Base-by-base conservation (phyloP, 1,140 invertebrate species). In the Mizuhopecten yessoensis region DNA sequence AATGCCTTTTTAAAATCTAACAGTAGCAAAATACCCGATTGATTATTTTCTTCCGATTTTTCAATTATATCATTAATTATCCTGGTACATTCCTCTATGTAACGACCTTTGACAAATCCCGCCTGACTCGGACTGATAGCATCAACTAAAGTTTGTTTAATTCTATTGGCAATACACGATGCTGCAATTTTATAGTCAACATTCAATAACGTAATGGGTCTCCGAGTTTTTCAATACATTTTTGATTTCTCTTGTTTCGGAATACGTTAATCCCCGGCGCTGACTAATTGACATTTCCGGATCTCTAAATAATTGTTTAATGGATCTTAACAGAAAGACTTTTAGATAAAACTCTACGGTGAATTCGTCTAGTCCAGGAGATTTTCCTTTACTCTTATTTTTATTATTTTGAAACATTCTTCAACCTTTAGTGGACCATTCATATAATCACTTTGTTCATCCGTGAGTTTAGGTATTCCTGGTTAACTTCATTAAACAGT, bases 111-210 rank as follows among this genome's bases (percentile, higher is more conserved):
- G 42, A 91, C 5, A 86, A 91, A 34, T 39, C 89, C 34, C 23
- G 42, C 42, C 17, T 45, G 9, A 45, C 42, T 45, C 0, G 1
- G 42, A 45, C 17, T 17, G 9, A 91, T 91, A 2, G 89, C 3
- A 13, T 34, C 34, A n/a, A 75, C 33, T n/a, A 91, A 45, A 42
- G 86, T 3, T 86, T 49, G 29, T 88, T 91, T 90, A 29, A 89
- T 88, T 86, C 91, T 89, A 86, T 89, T 89, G n/a, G 91, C 88
- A 42, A 91, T 86, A 33, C 3, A 7, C 10, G 57, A 15, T 20
- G 91, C 75, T 57, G 49, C 75, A 33, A 90, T 91, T 88, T 91
- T 91, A 33, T 87, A 39, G 57, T 88, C 88, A 29, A 88, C 75
- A 89, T 87, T 89, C 15, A 89, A 33, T 34, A 89, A 86, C 2